These are phyloP conservation scores for Anisognathus igniventris DNA, from an alignment of 2,797 vertebrate species.

Conservation along the genomic window DNA sequence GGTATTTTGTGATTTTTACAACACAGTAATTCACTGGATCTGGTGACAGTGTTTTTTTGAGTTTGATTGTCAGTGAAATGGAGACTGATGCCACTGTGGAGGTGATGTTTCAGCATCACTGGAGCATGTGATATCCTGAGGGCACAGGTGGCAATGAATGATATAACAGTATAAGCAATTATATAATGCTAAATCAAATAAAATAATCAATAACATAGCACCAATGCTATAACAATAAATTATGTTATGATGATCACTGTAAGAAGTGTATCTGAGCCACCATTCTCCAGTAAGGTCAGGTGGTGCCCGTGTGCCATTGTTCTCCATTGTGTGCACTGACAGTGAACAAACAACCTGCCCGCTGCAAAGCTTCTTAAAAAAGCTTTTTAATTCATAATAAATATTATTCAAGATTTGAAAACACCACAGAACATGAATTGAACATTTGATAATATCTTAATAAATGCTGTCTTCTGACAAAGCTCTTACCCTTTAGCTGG, in stretches of 20 bases:
- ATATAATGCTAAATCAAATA: background rate
- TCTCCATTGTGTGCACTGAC: background rate
- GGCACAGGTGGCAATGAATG: background rate
- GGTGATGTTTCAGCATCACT: background rate
- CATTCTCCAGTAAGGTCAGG: background rate
- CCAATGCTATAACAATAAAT: background rate
- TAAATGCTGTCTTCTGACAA: slow-evolving; percentile 13
- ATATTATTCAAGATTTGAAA: background rate
- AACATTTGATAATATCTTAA: background rate
- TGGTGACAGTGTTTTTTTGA: background rate
- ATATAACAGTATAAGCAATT: background rate
- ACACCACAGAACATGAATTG: background rate
- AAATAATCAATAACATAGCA: background rate
- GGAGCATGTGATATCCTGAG: background rate
- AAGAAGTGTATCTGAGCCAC: background rate
- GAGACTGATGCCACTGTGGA: background rate
- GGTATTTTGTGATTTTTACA: background rate
- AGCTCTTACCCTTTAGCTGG: background rate
- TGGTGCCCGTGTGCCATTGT: fast-evolving
- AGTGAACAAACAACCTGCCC: background rate
- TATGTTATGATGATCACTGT: background rate
- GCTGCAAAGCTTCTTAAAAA: background rate
- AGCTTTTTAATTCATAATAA: no score
- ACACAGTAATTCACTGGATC: background rate
- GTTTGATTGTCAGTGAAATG: background rate